Conservation (phyloP, 1,140 invertebrate genomes). For the Steinernema khuongi region DNA sequence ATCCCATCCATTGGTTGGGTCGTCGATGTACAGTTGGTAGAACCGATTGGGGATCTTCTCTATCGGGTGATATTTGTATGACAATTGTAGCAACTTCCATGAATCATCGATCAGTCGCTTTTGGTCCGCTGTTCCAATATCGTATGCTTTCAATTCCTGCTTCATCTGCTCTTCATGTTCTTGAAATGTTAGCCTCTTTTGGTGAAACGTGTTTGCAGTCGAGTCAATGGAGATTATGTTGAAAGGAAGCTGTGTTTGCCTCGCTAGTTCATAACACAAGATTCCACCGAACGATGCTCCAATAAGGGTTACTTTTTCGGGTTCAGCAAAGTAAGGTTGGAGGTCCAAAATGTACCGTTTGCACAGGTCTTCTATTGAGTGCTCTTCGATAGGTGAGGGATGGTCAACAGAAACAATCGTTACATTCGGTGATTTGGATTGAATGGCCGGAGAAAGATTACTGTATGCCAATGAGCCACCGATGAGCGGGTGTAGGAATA, state of each 20-base stretch:
- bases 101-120: background rate
- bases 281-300: constrained; percentile 25
- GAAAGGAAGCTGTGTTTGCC: background rate
- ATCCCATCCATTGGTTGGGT: background rate
- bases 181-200: background rate
- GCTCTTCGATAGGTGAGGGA: constrained; percentile 1
- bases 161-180: background rate
- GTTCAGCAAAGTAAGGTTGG: background rate
- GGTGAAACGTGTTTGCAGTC: background rate
- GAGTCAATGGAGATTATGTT: background rate
- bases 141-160: background rate
- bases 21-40: background rate
- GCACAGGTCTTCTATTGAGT: background rate
- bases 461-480: constrained; percentile 22
- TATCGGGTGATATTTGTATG: background rate
- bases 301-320: background rate
- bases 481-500: constrained; percentile 23
- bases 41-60: background rate
- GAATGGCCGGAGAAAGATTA: background rate
- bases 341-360: background rate
- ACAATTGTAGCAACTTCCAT: background rate
- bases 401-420: constrained; percentile 10
- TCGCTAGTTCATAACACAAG: constrained; percentile 5
- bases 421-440: background rate
- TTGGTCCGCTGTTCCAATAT: background rate